Evolutionary conservation across 2,113 vertebrate genomes (phyloP).

Genomic region (Tympanuchus pallidicinctus): DNA sequence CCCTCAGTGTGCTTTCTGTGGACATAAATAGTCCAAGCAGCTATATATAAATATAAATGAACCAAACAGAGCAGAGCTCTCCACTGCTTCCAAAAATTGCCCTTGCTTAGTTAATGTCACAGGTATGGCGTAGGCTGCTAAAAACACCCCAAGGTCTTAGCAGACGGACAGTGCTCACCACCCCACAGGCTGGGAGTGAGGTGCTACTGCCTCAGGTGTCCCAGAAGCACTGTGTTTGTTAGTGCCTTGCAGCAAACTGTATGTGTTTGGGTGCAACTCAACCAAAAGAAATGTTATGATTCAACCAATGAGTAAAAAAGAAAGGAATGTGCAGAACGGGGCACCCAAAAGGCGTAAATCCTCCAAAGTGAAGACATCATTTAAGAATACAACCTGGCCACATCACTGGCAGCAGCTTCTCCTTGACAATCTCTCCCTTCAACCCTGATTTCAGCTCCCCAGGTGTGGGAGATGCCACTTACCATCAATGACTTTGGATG

Average conservation of each 20-base stretch:
- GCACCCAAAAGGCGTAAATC: neutral
- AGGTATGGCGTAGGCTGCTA: accelerated
- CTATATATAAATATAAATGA: neutral
- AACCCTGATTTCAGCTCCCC: neutral
- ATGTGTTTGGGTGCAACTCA: neutral
- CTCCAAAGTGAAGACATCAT: neutral
- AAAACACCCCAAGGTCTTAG: neutral
- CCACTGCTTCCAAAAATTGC: neutral
- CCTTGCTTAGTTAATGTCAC: neutral
- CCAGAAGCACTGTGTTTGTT: neutral
- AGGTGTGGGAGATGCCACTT: neutral
- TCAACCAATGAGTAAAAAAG: neutral
- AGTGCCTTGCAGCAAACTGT: neutral
- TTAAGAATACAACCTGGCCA: neutral
- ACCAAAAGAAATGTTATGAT: neutral
- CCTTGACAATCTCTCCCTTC: accelerated
- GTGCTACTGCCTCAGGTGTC: neutral
- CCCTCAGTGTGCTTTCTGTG: neutral
- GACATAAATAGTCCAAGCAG: neutral
- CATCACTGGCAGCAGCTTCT: accelerated
- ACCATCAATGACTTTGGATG: slow-evolving; percentile 60
- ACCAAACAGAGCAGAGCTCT: neutral
- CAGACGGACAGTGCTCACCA: neutral
- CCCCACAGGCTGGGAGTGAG: accelerated
- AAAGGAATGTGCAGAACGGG: neutral